Evolutionary conservation across 2,888 invertebrate species (phyloP).

Genomic region (Cylindroiulus punctatus): DNA sequence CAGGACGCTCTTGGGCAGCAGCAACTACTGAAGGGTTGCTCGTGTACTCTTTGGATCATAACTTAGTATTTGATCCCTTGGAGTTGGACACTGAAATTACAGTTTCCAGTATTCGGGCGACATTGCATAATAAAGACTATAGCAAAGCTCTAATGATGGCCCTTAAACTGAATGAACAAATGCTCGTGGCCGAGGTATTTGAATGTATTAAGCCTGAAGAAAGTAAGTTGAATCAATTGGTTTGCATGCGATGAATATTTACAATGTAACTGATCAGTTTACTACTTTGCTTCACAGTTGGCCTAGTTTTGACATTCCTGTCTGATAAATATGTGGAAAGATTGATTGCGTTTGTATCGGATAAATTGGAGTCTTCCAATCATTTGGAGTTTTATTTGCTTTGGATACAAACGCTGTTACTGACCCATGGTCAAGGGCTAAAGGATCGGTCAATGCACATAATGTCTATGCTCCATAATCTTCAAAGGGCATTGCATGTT

Average conservation of each 20-base stretch:
- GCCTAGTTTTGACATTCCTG: conserved; percentile 75
- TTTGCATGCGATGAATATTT: neutral
- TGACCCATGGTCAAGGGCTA: conserved; percentile 71
- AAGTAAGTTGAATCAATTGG: conserved; percentile 61
- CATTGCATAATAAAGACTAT: conserved; percentile 72
- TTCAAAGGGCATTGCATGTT: conserved; percentile 82
- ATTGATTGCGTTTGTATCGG: conserved; percentile 76
- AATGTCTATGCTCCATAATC: conserved; percentile 74
- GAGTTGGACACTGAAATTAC: conserved; percentile 86
- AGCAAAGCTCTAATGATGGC: conserved; percentile 81
- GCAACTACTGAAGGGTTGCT: conserved; percentile 95
- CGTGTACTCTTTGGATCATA: conserved; percentile 82
- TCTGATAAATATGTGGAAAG: conserved; percentile 81
- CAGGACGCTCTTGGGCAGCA: conserved; percentile 88
- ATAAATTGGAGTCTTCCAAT: conserved; percentile 78
- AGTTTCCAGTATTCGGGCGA: conserved; percentile 74
- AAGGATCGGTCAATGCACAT: conserved; percentile 70
- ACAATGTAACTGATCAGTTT: neutral
- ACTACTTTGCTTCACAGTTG: conserved; percentile 45
- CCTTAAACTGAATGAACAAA: conserved; percentile 83
- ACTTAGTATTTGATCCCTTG: conserved; percentile 92
- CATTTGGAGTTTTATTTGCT: conserved; percentile 89
- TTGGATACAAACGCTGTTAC: conserved; percentile 80
- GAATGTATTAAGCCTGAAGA: conserved; percentile 82
- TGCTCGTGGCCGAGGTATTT: conserved; percentile 79